A percentile compares a stretch with the other conserved stretches of the same genome.
Conservation (phyloP, 2,888 invertebrate genomes). For the Epirrhoe alternata region DNA sequence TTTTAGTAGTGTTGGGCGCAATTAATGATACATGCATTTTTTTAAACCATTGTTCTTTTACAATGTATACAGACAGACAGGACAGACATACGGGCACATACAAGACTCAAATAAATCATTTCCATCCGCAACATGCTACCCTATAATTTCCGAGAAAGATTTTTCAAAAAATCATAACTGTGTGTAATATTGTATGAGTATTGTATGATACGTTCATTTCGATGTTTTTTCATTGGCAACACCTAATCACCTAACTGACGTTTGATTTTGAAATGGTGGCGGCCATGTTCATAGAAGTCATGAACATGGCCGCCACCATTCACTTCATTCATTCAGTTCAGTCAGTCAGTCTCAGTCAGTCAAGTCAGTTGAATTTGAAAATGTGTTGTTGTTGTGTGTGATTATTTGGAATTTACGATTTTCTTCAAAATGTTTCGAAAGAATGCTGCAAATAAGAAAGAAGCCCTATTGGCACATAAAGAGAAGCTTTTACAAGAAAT, state of each 20-base stretch:
- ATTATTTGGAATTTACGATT: conserved; percentile 1
- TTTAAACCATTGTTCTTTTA: too few species aligned
- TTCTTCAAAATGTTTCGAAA: conserved; percentile 28
- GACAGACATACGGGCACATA: too few species aligned
- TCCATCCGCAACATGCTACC: too few species aligned
- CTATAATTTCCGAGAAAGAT: too few species aligned
- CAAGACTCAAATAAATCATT: too few species aligned
- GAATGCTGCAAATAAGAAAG: conserved; percentile 47
- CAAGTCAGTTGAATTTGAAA: conserved; percentile 21
- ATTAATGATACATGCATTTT: too few species aligned
- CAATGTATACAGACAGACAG: too few species aligned
- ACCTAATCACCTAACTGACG: not conserved
- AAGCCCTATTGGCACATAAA: conserved; percentile 57
- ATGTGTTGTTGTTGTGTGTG: conserved; percentile 15
- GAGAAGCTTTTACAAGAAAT: conserved; percentile 62
- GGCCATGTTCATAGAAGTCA: not conserved
- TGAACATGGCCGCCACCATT: too few species aligned
- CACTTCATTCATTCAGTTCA: too few species aligned
- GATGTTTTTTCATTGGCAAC: not conserved
- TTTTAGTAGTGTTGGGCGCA: not conserved
- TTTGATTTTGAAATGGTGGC: not conserved
- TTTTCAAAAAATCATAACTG: too few species aligned
- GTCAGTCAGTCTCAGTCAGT: not conserved
- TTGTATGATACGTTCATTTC: not conserved
- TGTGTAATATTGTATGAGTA: too few species aligned